Evolutionary conservation across 2,797 vertebrate species (phyloP).

Genomic region (Pagetopsis macropterus): DNA sequence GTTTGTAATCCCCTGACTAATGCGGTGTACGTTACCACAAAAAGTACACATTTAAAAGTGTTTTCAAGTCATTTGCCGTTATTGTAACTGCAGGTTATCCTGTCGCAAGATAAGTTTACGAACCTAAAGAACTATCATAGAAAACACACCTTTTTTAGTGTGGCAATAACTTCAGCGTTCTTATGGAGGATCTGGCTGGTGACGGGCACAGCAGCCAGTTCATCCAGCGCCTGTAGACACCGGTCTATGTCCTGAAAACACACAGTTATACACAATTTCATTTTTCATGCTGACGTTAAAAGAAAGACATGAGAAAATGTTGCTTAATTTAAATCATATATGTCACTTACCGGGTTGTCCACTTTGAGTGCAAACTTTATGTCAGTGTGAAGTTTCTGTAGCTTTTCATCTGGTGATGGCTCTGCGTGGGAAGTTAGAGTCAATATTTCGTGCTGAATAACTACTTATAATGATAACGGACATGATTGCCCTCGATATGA

Average conservation of each 20-base stretch:
- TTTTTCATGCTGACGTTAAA: not conserved
- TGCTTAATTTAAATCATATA: not conserved
- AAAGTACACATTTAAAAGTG: not conserved
- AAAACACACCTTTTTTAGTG: constrained; percentile 91
- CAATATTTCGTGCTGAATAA: not conserved
- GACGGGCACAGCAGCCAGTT: constrained; percentile 92
- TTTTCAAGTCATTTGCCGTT: not conserved
- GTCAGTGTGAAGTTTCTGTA: constrained; percentile 97
- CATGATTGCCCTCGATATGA: not conserved
- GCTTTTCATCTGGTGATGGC: constrained; percentile 91
- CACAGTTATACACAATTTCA: not conserved
- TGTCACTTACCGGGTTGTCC: constrained; percentile 92
- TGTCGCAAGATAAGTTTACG: not conserved
- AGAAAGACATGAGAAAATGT: not conserved
- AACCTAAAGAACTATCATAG: not conserved
- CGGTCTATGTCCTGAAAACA: constrained; percentile 90
- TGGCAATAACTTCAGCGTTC: constrained; percentile 95
- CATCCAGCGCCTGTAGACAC: constrained; percentile 92
- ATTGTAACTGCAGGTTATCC: not conserved
- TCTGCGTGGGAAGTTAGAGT: constrained; percentile 77
- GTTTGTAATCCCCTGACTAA: not conserved
- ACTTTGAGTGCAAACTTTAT: constrained; percentile 98
- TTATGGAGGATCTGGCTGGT: constrained; percentile 97
- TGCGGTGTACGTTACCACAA: not conserved
- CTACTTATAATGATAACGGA: not conserved